Conservation (phyloP, 2,113 vertebrate species). For the Alethe castanea region DNA sequence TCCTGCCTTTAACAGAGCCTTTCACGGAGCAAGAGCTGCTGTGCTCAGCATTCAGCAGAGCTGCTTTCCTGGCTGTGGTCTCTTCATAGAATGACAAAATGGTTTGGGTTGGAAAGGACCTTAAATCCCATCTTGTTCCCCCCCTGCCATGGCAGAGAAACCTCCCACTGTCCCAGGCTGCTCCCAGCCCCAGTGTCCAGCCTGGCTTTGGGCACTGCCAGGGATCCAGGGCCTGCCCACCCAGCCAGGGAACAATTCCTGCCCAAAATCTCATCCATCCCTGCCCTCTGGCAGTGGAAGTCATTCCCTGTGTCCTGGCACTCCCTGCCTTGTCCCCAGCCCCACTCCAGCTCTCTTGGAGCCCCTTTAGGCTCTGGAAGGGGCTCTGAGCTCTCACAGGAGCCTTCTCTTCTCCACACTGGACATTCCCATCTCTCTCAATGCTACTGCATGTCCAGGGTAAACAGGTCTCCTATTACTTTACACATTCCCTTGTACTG, state of each 20-base stretch:
- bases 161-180: rapidly evolving
- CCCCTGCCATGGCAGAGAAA: too few relatives aligned
- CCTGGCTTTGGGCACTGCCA: background rate
- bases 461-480: background rate
- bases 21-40: background rate
- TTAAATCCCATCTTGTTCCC: background rate
- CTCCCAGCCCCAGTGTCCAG: background rate
- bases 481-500: background rate
- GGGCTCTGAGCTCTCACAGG: background rate
- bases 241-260: background rate
- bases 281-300: background rate
- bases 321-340: rapidly evolving
- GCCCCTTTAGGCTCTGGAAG: rapidly evolving
- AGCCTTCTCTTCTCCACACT: background rate
- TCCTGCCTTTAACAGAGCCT: background rate
- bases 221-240: background rate
- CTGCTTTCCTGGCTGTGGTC: background rate
- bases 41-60: background rate
- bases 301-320: rapidly evolving
- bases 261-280: rapidly evolving
- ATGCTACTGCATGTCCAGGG: background rate
- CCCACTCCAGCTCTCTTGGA: background rate
- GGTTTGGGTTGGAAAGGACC: background rate
- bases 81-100: background rate
- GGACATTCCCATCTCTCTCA: background rate